phyloP scores from a whole-genome alignment of 2,888 invertebrate genomes.

The Allygus modestus region DNA sequence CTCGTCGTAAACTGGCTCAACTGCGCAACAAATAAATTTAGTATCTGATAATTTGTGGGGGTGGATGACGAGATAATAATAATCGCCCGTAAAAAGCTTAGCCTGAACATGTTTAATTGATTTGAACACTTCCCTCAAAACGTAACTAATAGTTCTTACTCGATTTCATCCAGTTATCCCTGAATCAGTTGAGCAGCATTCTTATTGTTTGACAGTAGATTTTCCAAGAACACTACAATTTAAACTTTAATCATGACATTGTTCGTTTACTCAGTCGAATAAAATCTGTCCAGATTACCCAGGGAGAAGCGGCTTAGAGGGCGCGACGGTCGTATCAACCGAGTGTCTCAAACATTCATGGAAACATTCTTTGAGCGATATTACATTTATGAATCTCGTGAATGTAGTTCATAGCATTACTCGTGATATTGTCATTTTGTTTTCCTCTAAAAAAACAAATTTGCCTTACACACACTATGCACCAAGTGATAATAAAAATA shows the following conservation, averaged over 20 bases:
- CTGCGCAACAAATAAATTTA: too few species aligned
- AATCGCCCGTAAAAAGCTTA: too few species aligned
- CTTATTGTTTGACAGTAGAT: too few species aligned
- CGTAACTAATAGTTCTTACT: too few species aligned
- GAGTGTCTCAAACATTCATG: background rate
- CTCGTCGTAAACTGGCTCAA: too few species aligned
- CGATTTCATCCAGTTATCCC: too few species aligned
- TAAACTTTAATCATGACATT: background rate
- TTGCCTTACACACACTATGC: background rate
- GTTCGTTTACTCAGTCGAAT: background rate
- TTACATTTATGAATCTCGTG: background rate
- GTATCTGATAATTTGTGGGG: too few species aligned
- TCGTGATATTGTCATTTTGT: background rate
- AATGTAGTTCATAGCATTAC: background rate
- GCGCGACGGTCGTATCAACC: background rate
- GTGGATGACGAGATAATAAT: too few species aligned
- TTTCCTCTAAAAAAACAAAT: background rate
- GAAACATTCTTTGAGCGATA: background rate
- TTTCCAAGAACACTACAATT: background rate
- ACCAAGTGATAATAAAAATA: background rate
- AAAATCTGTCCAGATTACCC: constrained; percentile 21
- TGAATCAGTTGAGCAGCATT: too few species aligned
- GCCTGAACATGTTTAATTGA: too few species aligned
- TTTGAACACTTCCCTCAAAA: too few species aligned
- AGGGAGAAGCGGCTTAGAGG: background rate